Base-by-base conservation (phyloP, 2,797 vertebrate genomes). In the Phoebastria nigripes region DNA sequence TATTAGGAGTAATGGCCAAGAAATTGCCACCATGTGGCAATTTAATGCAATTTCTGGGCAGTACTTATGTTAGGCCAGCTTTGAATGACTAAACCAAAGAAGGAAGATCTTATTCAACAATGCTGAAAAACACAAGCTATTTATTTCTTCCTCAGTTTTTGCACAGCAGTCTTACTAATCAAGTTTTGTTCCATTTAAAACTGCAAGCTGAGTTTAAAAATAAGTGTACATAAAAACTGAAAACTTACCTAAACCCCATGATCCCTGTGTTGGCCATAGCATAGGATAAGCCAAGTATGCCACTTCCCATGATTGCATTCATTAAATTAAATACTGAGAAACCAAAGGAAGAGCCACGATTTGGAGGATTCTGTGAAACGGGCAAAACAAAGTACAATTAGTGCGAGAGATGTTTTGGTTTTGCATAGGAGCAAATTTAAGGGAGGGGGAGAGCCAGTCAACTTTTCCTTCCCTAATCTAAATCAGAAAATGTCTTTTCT, bases 281-380 rank as follows among this genome's bases (percentile, higher is more conserved):
- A 88, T 98, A 99, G 39, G 99, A 98, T 51, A 99, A 98, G 20
- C 99, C 99, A 71, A 99, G 98, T 73, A 99, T 99, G 21, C 99
- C 99, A 65, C 99, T 99, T 87, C 99, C 99, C 99, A 99, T 99
- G 96, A 99, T 99, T 5, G 99, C 99, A 35, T 99, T 99, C 98
- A 99, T 99, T 96, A 99, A 94, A 97, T 99, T 99, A 94, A 99
- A 99, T 26, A 99, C 99, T 4, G 98, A 99, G 72, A 98, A 98
- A 55, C 96, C 95, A 80, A 99, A 99, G 12, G 99, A 99, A 55
- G 98, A 98, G 80, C 98, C 98, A 39, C 37, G 94, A 47, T 66
- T 91, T 28, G 73, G 90, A 33, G 69, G 52, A 63, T 80, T 94
- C 98, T 98, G 95, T 28, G 92, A 96, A 85, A 61, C 93, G 17